A percentile compares a stretch with the other conserved stretches of the same genome.
Conservation (phyloP, 1,140 invertebrate genomes). For the Pomacea maculata region DNA sequence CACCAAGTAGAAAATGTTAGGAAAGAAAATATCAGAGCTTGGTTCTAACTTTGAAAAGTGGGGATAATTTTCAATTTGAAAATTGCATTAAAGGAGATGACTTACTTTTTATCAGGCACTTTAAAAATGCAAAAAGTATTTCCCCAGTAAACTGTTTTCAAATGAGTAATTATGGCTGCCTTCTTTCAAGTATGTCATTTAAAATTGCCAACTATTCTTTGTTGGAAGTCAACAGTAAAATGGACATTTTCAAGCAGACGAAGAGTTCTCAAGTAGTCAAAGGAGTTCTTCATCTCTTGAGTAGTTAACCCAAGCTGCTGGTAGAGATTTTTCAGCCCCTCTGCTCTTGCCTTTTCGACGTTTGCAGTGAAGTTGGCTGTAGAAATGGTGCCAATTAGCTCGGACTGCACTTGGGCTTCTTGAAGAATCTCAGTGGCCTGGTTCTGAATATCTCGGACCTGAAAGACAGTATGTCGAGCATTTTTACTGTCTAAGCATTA, state of each 20-base stretch:
- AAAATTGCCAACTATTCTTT: slow-evolving; percentile 49
- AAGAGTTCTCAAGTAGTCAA: slow-evolving; percentile 57
- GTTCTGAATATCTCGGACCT: slow-evolving; percentile 54
- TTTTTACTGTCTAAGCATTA: neutral
- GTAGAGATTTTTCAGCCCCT: slow-evolving; percentile 51
- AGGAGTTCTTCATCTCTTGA: slow-evolving; percentile 50
- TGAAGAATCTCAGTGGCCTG: slow-evolving; percentile 46
- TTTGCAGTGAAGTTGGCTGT: slow-evolving; percentile 48
- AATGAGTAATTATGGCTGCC: no score
- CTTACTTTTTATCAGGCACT: no score
- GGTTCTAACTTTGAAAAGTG: no score
- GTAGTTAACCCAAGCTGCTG: slow-evolving; percentile 34
- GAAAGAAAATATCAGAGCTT: no score
- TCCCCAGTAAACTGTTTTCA: no score
- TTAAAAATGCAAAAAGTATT: no score
- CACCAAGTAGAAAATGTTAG: no score
- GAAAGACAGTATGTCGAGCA: neutral
- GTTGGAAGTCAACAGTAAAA: slow-evolving; percentile 57
- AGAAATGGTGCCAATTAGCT: slow-evolving; percentile 33
- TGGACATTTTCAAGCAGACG: slow-evolving; percentile 45
- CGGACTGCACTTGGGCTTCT: slow-evolving; percentile 41
- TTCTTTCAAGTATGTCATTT: slow-evolving; percentile 1
- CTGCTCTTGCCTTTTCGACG: slow-evolving; percentile 46
- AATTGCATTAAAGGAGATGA: no score
- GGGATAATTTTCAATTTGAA: no score